Percentiles rank a stretch among this genome's conserved stretches.
Evolutionary conservation across 2,888 invertebrate genomes (phyloP).

Genomic region (Tiliacea citrago): DNA sequence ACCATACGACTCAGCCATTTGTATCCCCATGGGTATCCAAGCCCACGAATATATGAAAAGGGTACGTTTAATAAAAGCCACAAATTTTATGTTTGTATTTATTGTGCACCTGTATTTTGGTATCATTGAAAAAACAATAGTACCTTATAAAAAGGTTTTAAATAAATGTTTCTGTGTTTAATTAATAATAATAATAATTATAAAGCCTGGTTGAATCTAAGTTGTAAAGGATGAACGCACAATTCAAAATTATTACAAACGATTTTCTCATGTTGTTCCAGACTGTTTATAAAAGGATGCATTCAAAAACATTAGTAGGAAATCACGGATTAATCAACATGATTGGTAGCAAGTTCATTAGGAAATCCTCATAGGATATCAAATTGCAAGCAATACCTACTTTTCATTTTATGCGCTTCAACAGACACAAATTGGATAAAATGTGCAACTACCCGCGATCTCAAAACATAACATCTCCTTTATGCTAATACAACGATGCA

Average conservation of each 20-base stretch:
- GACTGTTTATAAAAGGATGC: background rate
- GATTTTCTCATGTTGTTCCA: too few relatives aligned
- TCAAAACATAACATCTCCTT: conserved; percentile 11
- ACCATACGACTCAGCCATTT: conserved; percentile 53
- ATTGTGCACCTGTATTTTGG: background rate
- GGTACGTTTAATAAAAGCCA: conserved; percentile 21
- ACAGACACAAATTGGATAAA: background rate
- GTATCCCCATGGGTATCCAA: conserved; percentile 31
- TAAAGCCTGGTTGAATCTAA: background rate
- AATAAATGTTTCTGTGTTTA: background rate
- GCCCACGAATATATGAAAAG: conserved; percentile 44
- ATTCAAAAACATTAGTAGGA: background rate
- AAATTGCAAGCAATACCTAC: background rate
- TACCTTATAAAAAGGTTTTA: too few relatives aligned
- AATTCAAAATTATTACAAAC: background rate
- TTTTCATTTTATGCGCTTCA: background rate
- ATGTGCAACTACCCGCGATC: conserved; percentile 5
- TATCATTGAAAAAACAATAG: background rate
- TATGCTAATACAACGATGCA: conserved; percentile 32
- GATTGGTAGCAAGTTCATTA: background rate
- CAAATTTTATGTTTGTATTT: conserved; percentile 9
- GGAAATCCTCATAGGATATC: background rate
- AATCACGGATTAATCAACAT: background rate
- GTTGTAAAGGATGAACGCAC: background rate
- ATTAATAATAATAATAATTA: too few relatives aligned